These are phyloP conservation scores for Antechinus flavipes DNA, from an alignment of 2,113 vertebrate species.

Conservation along the genomic window DNA sequence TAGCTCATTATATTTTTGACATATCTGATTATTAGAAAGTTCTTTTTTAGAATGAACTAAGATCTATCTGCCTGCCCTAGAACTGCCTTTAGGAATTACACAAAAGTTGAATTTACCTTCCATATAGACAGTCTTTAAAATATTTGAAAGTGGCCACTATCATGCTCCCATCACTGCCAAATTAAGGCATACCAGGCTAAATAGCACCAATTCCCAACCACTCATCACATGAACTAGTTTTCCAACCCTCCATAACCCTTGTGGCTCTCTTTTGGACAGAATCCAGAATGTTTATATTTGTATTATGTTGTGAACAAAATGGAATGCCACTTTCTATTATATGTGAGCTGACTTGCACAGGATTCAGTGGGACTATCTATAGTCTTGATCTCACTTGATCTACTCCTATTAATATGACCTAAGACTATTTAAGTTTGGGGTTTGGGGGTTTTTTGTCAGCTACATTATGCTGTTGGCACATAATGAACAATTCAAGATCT, in stretches of 20 bases:
- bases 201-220: not conserved
- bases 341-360: not conserved
- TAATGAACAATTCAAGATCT: not conserved
- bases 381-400: not conserved
- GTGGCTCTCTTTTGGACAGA: not conserved
- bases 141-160: not conserved
- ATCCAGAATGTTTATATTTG: not conserved
- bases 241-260: not conserved
- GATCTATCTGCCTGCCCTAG: not conserved
- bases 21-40: not conserved
- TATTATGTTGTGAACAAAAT: not conserved
- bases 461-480: not conserved
- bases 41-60: not conserved
- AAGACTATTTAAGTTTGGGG: not conserved
- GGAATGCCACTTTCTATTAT: not conserved
- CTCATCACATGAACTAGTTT: not conserved
- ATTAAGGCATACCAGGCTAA: constrained; percentile 15
- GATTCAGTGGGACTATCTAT: not conserved
- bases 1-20: not conserved
- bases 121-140: not conserved
- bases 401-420: not conserved
- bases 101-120: not conserved
- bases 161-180: not conserved
- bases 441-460: too few species aligned
- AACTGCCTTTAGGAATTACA: not conserved